These are phyloP conservation scores for Elephas maximus DNA, from an alignment of 2,113 vertebrate species.

Conservation along the genomic window DNA sequence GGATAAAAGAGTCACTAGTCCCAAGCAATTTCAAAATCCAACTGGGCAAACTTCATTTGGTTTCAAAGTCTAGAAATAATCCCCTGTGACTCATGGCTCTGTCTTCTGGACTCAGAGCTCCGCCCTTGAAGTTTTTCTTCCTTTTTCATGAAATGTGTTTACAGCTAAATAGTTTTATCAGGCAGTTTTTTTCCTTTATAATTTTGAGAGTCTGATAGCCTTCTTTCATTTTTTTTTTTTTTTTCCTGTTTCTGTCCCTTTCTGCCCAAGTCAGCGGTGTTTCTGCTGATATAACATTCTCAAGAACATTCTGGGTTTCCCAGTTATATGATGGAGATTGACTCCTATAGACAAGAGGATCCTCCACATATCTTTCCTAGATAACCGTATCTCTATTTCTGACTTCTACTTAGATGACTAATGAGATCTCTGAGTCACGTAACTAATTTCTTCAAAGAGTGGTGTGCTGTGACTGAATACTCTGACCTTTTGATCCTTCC, in stretches of 20 bases:
- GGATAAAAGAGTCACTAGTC: background rate
- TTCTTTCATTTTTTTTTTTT: background rate
- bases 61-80: background rate
- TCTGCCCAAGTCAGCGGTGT: background rate
- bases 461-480: background rate
- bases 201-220: background rate
- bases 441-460: background rate
- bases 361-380: background rate
- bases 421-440: background rate
- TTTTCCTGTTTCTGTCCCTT: background rate
- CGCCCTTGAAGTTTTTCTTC: background rate
- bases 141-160: background rate
- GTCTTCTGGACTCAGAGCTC: background rate
- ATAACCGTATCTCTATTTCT: background rate
- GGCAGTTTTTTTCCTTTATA: background rate
- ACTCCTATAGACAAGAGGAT: background rate
- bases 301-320: background rate
- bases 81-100: background rate
- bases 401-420: background rate
- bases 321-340: background rate
- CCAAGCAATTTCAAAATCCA: background rate
- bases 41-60: background rate
- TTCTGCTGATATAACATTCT: background rate
- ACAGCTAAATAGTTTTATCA: background rate
- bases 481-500: constrained; percentile 12